phyloP scores from a whole-genome alignment of 1,140 invertebrate genomes.

The Reticulitermes speratus region DNA sequence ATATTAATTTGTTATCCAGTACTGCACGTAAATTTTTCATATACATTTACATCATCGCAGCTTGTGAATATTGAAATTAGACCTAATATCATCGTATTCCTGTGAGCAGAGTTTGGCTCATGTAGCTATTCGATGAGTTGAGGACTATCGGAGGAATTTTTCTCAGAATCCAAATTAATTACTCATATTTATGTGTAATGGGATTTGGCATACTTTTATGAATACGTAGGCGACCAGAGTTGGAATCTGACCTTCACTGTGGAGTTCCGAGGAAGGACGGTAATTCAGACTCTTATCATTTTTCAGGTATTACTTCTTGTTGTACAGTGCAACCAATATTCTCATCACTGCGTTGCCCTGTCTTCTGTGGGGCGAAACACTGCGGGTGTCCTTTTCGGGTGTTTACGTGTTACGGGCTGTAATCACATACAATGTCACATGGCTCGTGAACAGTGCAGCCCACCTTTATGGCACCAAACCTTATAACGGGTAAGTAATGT shows the following conservation, averaged over 20 bases:
- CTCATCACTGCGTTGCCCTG: slow-evolving; percentile 58
- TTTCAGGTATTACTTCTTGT: slow-evolving; percentile 14
- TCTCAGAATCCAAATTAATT: no score
- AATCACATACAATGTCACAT: slow-evolving; percentile 62
- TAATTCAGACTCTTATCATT: background rate
- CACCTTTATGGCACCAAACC: slow-evolving; percentile 65
- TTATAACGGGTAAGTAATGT: slow-evolving; percentile 60
- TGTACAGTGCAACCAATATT: slow-evolving; percentile 43
- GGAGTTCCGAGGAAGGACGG: background rate
- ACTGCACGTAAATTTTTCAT: no score
- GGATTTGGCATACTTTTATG: no score
- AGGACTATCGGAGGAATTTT: no score
- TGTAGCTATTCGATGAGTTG: no score
- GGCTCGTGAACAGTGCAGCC: slow-evolving; percentile 71
- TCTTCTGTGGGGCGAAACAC: slow-evolving; percentile 57
- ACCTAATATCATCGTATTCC: no score
- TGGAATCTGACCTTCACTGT: background rate
- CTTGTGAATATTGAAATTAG: no score
- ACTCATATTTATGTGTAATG: no score
- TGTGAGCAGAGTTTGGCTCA: no score
- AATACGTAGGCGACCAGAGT: no score
- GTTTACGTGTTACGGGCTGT: slow-evolving; percentile 50
- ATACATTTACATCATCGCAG: no score
- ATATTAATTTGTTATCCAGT: no score
- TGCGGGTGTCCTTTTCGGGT: slow-evolving; percentile 41